A percentile compares a stretch with the other conserved stretches of the same genome.
Conservation (phyloP, 2,797 vertebrate genomes). For the Ceryle rudis region DNA sequence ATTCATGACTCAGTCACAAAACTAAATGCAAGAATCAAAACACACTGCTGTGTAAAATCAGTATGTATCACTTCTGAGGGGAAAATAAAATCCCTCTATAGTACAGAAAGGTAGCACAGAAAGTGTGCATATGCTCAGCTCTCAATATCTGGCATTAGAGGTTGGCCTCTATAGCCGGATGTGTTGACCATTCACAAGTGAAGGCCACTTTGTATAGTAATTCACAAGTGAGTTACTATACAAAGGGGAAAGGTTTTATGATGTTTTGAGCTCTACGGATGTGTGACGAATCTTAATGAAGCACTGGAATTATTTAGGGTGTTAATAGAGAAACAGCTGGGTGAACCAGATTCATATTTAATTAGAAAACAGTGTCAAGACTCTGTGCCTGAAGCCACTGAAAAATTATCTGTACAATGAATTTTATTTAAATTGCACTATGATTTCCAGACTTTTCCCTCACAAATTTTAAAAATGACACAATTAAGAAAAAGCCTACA, state of each 20-base stretch:
- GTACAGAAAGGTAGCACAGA: not conserved
- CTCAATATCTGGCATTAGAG: not conserved
- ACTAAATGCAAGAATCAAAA: constrained; percentile 15
- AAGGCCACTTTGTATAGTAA: no score
- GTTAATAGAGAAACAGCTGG: constrained; percentile 31
- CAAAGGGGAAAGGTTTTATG: not conserved
- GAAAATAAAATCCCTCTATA: not conserved
- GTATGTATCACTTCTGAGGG: not conserved
- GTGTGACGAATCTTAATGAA: constrained; percentile 7
- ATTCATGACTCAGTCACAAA: not conserved
- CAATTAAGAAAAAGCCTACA: not conserved
- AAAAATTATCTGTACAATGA: not conserved
- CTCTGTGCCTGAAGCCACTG: not conserved
- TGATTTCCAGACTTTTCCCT: not conserved
- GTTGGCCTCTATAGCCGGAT: not conserved
- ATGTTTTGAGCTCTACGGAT: not conserved
- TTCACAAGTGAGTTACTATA: not conserved
- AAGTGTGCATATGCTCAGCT: not conserved
- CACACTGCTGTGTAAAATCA: not conserved
- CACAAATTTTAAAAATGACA: not conserved
- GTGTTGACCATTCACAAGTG: not conserved
- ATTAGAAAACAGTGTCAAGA: not conserved
- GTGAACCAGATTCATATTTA: constrained; percentile 26
- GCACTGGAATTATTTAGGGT: constrained; percentile 29
- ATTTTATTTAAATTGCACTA: not conserved